phyloP scores from a whole-genome alignment of 2,888 invertebrate species.

The Emesis russula region DNA sequence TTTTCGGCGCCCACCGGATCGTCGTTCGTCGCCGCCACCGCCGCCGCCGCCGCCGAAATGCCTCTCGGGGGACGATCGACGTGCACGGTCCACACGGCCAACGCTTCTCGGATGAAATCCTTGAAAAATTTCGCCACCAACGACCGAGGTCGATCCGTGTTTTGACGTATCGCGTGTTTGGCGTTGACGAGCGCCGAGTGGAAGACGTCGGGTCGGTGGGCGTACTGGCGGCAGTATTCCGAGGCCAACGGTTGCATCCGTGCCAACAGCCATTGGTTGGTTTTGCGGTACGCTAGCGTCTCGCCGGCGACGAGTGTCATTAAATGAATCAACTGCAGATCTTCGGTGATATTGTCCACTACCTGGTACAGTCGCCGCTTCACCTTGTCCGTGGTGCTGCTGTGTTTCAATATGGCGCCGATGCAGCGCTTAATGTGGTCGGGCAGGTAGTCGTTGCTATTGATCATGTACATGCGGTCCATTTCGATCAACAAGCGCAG shows the following conservation, averaged over 20 bases:
- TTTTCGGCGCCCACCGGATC: background rate
- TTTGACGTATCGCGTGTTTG: background rate
- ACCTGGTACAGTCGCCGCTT: conserved; percentile 13
- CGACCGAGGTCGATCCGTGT: conserved; percentile 10
- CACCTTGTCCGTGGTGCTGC: conserved; percentile 3
- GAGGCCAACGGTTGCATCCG: conserved; percentile 2
- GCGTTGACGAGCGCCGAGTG: conserved; percentile 5
- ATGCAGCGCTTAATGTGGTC: conserved; percentile 13
- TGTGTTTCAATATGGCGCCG: background rate
- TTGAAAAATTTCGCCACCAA: conserved; percentile 6
- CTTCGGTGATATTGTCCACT: conserved; percentile 13
- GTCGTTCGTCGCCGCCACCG: background rate
- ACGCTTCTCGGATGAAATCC: conserved; percentile 8
- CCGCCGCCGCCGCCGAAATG: background rate
- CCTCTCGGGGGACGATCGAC: background rate
- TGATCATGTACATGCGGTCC: conserved; percentile 14
- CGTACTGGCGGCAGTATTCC: conserved; percentile 3
- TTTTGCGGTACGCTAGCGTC: background rate
- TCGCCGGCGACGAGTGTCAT: conserved; percentile 3
- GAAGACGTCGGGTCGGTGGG: conserved; percentile 5
- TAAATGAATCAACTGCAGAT: conserved; percentile 9
- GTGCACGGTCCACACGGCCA: conserved; percentile 16
- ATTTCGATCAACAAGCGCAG: conserved; percentile 1
- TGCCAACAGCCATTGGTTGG: conserved; percentile 6
- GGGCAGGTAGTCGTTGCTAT: conserved; percentile 16